A percentile compares a stretch with the other conserved stretches of the same genome.
Evolutionary conservation across 2,797 vertebrate species (phyloP).

Genomic region (Labroides dimidiatus): DNA sequence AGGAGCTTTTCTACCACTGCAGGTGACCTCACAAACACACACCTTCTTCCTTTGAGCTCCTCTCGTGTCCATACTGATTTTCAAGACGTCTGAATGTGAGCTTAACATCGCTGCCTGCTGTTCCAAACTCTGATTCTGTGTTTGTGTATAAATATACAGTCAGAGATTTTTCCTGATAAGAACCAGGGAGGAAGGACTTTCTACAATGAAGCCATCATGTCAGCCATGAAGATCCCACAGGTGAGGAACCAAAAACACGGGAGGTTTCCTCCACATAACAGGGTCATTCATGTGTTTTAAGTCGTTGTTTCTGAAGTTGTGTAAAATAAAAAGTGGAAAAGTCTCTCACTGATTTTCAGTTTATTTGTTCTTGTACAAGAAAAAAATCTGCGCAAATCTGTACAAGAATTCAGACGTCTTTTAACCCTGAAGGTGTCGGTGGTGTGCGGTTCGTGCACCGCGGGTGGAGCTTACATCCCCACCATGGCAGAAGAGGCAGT

Average conservation of each 20-base stretch:
- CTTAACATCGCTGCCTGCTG: neutral
- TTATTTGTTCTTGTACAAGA: too few relatives aligned
- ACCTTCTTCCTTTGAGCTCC: neutral
- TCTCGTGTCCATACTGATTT: neutral
- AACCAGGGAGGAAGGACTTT: slow-evolving; percentile 88
- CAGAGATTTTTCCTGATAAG: slow-evolving; percentile 93
- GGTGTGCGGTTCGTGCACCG: slow-evolving; percentile 91
- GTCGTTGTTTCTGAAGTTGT: too few relatives aligned
- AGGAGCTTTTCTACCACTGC: slow-evolving; percentile 89
- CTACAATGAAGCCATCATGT: slow-evolving; percentile 92
- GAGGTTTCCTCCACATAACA: too few relatives aligned
- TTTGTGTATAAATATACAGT: slow-evolving; percentile 72
- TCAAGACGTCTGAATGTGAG: neutral
- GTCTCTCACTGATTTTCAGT: too few relatives aligned
- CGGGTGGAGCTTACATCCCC: slow-evolving; percentile 89
- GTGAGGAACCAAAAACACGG: slow-evolving; percentile 62
- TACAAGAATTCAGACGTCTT: neutral
- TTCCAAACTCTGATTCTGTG: neutral
- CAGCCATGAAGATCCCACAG: slow-evolving; percentile 91
- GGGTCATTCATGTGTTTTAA: too few relatives aligned
- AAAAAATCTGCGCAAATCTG: too few relatives aligned
- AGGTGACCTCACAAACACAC: slow-evolving; percentile 75
- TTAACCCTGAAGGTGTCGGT: slow-evolving; percentile 85
- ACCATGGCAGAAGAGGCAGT: slow-evolving; percentile 89
- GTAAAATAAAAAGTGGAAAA: too few relatives aligned